Conservation (phyloP, 2,113 vertebrate species). For the Chloropsis cyanopogon region DNA sequence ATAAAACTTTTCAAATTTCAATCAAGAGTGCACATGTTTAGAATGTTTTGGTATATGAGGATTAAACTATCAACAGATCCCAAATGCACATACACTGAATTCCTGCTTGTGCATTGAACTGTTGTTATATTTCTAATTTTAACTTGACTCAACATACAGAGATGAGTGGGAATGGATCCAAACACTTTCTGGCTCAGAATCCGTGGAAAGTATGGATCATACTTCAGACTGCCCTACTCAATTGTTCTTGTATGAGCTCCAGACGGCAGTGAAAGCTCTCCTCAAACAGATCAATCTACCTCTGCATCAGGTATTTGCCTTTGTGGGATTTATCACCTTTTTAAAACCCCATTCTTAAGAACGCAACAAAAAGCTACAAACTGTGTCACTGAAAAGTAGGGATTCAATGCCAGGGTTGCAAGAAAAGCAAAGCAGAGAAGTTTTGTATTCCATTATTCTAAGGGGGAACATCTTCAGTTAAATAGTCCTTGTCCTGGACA, state of each 20-base stretch:
- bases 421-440: neutral
- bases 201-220: conserved; percentile 81
- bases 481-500: neutral
- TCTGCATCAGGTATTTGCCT: conserved; percentile 85
- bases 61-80: conserved; percentile 62
- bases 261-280: conserved; percentile 88
- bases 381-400: neutral
- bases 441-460: neutral
- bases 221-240: conserved; percentile 79
- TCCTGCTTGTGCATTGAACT: conserved; percentile 71
- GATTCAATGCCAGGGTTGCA: neutral
- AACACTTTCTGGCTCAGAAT: conserved; percentile 81
- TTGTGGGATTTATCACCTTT: conserved; percentile 52
- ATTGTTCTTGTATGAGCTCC: conserved; percentile 90
- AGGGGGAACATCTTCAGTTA: neutral
- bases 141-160: conserved; percentile 81
- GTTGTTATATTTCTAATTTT: conserved; percentile 82
- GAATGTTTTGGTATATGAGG: conserved; percentile 46
- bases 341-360: conserved; percentile 5
- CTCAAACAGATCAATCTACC: conserved; percentile 92
- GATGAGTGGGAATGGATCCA: conserved; percentile 99
- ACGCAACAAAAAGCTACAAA: neutral
- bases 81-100: conserved; percentile 56
- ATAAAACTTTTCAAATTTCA: conserved; percentile 35
- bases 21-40: conserved; percentile 36